Evolutionary conservation across 2,797 vertebrate genomes (phyloP), one percentile per base, ranked within the genome.

Genomic region (Enteromius afrohamiltoni): DNA sequence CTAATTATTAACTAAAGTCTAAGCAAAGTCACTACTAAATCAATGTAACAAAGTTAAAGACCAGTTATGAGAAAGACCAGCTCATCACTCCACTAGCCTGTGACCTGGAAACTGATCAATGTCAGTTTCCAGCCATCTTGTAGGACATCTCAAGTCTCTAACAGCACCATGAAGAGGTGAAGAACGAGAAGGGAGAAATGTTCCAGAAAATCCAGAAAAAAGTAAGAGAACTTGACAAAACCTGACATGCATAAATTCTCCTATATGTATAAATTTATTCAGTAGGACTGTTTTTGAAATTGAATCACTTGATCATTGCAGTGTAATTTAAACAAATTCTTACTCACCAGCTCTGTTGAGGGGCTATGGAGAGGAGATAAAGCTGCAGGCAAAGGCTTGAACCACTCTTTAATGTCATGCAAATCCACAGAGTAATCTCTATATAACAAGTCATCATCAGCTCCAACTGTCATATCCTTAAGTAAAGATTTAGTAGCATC

Each of bases 361-460:
- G 6, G 85, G 47, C 88, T 86, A 69, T 77, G 89, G 81, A 99
- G 74, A 0, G 98, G 98, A 62, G 98, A 99, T 80, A 99, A 87
- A 0, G 96, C 95, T 69, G 95, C 92, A 31, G 92, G 96, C 6
- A 98, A 89, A 26, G 96, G 96, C 67, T 87, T 95, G 86, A 95
- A 95, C 90, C 94, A 94, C 2, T 94, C 88, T 77, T 96, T 45
- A 49, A 98, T 94, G 58, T 95, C 93, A 55, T 91, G 90, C 87
- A 94, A 53, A 70, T 89, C 86, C 0, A 79, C 0, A n/a, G 19
- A 23, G 2, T 26, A 17, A n/a, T 87, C 89, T 21, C 89, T 88
- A 3, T 19, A 80, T 10, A 87, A 37, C 0, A 83, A 77, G 14
- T 73, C 29, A 65, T 65, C 29, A 31, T 7, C 29, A 65, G 7